Evolutionary conservation across 35 echinoderm and acorn worm genomes (phyloP), one percentile per base, ranked within the genome.

Genomic region (Chiridota heheva): DNA sequence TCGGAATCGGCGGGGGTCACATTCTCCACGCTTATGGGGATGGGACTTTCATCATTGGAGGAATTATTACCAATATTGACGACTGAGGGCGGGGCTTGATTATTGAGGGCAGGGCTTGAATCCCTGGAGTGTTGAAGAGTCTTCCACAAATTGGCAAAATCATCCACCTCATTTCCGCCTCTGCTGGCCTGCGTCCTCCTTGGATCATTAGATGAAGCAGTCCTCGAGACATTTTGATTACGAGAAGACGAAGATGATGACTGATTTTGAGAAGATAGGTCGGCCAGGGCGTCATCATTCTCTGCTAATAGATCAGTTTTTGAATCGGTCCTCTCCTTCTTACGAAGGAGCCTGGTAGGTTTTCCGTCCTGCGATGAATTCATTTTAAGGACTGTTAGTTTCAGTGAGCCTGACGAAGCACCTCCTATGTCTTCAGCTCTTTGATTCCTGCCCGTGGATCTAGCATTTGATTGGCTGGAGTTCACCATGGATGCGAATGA

Each of bases 141-240:
- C 35, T 42, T 56, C 76, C 76, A 80, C 58, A 78, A 60, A 61
- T 61, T 43, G 33, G 76, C 76, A 22, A 80, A 80, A 28, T 80
- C 76, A 27, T 63, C 58, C 20, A 40, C 76, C 40, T 80, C 76
- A 17, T 58, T 44, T 2, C 7, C 73, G 0, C 35, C 42, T 7
- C 7, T 2, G 26, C 16, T 44, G 8, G 18, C 13, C 24, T 71
- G 68, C 4, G 37, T 1, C 40, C 28, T 37, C 2, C 36, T 10
- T 7, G 73, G 33, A 2, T 58, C 25, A 35, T 78, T 58, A 2
- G 36, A 10, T 38, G 36, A 20, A 20, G 17, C 35, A 16, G 16
- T 39, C 2, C 38, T 2, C 17, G 20, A n/a, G 4, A n/a, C 18
- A 8, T 42, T 45, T 45, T 75, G 41, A 49, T 34, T 25, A 34